phyloP scores from a whole-genome alignment of 1,140 invertebrate genomes.

The Pogonognathellus flavescens region DNA sequence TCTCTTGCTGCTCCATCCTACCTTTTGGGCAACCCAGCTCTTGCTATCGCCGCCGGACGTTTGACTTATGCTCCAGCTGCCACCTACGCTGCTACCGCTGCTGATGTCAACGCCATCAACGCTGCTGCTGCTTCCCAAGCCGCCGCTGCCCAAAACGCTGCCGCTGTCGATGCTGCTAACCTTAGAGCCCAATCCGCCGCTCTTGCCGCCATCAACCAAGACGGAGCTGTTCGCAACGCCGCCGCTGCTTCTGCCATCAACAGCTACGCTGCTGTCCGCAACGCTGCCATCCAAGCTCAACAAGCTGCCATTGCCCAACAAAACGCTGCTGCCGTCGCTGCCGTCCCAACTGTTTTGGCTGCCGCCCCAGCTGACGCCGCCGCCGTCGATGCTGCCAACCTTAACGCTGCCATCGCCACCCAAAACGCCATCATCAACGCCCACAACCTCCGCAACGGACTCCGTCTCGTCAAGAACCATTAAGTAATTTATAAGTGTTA shows the following conservation, averaged over 20 bases:
- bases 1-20: background rate
- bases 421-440: background rate
- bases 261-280: slow-evolving; percentile 14
- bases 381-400: background rate
- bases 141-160: background rate
- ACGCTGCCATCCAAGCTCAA: slow-evolving; percentile 1
- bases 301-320: background rate
- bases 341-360: background rate
- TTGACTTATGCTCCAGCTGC: background rate
- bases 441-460: background rate
- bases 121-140: background rate
- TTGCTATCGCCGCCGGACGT: background rate
- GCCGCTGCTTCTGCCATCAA: background rate
- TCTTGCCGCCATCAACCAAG: background rate
- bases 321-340: background rate
- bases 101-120: background rate
- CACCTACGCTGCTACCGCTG: background rate
- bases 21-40: background rate
- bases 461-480: background rate
- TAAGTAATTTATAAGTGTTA: too few species aligned
- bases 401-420: background rate
- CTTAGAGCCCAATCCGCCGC: background rate
- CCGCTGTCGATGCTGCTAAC: background rate
- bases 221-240: background rate
- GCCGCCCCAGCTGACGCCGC: background rate